These are phyloP conservation scores for Cerastoderma edule DNA, from an alignment of 2,888 invertebrate species.

Conservation along the genomic window DNA sequence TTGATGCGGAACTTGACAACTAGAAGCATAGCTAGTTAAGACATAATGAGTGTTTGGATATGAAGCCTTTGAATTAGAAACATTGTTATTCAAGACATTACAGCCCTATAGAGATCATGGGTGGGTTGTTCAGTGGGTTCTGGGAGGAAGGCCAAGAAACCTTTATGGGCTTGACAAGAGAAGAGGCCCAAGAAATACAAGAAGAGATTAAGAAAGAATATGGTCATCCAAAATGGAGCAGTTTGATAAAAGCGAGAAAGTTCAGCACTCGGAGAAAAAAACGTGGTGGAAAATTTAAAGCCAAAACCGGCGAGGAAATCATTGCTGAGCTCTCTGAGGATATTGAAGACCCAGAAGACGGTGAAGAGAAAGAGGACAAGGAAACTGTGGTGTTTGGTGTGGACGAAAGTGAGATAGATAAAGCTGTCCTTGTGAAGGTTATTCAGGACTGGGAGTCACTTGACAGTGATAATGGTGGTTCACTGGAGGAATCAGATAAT, in stretches of 20 bases:
- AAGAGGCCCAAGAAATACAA: conserved; percentile 47
- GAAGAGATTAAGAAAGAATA: conserved; percentile 53
- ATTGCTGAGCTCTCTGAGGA: conserved; percentile 13
- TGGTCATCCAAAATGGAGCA: conserved; percentile 54
- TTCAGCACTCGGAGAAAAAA: conserved; percentile 9
- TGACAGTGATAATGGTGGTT: conserved; percentile 47
- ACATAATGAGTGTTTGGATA: too few species aligned
- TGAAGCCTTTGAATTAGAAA: too few species aligned
- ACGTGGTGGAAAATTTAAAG: not conserved
- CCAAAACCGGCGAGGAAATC: conserved; percentile 7
- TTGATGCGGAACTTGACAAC: too few species aligned
- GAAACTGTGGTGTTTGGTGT: conserved; percentile 43
- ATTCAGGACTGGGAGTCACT: conserved; percentile 50
- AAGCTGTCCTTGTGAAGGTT: conserved; percentile 40
- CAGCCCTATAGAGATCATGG: too few species aligned
- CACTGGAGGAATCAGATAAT: conserved; percentile 54
- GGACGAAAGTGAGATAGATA: conserved; percentile 45
- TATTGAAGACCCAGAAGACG: conserved; percentile 9
- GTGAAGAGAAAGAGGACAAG: not conserved
- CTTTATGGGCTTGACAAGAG: conserved; percentile 39
- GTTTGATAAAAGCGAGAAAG: conserved; percentile 20
- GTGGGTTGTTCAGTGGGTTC: conserved; percentile 43
- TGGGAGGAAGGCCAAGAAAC: conserved; percentile 40
- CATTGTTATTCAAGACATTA: too few species aligned
- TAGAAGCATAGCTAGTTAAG: too few species aligned